These are phyloP conservation scores for Fistularia tabacaria DNA, from an alignment of 2,797 vertebrate species.

Conservation along the genomic window DNA sequence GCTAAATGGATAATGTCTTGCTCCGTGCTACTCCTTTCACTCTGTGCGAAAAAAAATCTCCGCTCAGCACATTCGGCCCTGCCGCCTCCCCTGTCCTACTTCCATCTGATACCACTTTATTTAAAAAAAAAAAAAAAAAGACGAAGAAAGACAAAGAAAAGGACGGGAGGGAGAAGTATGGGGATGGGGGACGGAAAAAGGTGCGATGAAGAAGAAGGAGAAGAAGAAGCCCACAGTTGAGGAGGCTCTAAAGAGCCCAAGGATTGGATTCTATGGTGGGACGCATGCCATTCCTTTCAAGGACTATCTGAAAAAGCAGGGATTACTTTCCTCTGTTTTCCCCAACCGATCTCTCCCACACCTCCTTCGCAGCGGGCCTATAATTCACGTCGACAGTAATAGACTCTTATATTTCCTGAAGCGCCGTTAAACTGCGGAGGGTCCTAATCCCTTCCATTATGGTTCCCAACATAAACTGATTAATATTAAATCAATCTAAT, in stretches of 20 bases:
- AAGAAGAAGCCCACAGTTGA: background rate
- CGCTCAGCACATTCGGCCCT: constrained; percentile 50
- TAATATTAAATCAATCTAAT: constrained; percentile 10
- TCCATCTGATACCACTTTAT: constrained; percentile 49
- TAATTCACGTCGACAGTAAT: constrained; percentile 27
- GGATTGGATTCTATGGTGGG: too few species aligned
- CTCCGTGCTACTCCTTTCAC: constrained; percentile 41
- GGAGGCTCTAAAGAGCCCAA: background rate
- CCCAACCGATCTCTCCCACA: too few species aligned
- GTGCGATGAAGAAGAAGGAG: background rate
- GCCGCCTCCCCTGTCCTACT: constrained; percentile 57
- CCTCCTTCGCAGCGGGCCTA: too few species aligned
- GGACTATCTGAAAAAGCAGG: too few species aligned
- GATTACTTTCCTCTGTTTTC: too few species aligned
- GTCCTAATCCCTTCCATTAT: constrained; percentile 10
- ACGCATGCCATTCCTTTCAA: too few species aligned
- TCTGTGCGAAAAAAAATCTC: constrained; percentile 46
- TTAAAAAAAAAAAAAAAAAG: constrained; percentile 16
- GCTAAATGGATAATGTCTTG: constrained; percentile 53
- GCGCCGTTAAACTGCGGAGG: constrained; percentile 21
- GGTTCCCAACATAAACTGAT: constrained; percentile 7
- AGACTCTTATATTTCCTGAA: constrained; percentile 25
- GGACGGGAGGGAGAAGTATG: constrained; percentile 18
- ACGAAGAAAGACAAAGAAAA: constrained; percentile 19
- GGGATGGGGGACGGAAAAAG: constrained; percentile 16